Percentiles rank a stretch among this genome's conserved stretches.
Evolutionary conservation across 2,888 invertebrate genomes (phyloP).

Genomic region (Lasius platythorax): DNA sequence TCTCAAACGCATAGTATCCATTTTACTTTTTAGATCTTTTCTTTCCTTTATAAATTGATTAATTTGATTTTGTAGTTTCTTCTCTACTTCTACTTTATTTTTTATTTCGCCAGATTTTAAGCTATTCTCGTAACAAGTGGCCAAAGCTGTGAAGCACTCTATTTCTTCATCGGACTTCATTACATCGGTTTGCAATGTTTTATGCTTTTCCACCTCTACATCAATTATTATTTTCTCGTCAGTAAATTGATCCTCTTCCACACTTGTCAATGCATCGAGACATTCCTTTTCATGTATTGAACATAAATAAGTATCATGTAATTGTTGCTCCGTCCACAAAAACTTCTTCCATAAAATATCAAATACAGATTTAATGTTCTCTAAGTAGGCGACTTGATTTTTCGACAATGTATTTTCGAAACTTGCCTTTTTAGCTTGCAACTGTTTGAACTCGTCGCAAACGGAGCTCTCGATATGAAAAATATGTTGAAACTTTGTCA

Average conservation of each 20-base stretch:
- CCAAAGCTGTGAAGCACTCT: slow-evolving; percentile 66
- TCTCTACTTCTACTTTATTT: slow-evolving; percentile 69
- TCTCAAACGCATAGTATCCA: slow-evolving; percentile 74
- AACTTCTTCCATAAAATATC: slow-evolving; percentile 70
- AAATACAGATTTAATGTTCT: slow-evolving; percentile 66
- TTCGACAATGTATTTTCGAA: slow-evolving; percentile 75
- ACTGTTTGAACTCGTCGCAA: slow-evolving; percentile 76
- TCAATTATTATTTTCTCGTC: slow-evolving; percentile 58
- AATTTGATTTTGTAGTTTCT: slow-evolving; percentile 74
- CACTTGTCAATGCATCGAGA: slow-evolving; percentile 8
- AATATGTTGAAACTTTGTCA: slow-evolving; percentile 57
- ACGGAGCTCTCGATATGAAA: slow-evolving; percentile 59
- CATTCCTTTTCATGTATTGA: slow-evolving; percentile 29
- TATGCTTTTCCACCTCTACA: slow-evolving; percentile 64
- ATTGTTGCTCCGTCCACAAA: slow-evolving; percentile 68
- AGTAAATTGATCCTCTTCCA: slow-evolving; percentile 40
- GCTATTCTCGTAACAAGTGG: slow-evolving; percentile 66
- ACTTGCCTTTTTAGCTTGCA: slow-evolving; percentile 73
- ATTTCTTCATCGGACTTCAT: slow-evolving; percentile 65
- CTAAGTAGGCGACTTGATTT: slow-evolving; percentile 55
- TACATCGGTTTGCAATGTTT: slow-evolving; percentile 60
- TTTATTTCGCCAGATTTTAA: slow-evolving; percentile 70
- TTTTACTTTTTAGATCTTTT: slow-evolving; percentile 77
- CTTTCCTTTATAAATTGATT: slow-evolving; percentile 76
- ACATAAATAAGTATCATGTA: slow-evolving; percentile 56